Percentiles rank a stretch among this genome's conserved stretches.
Evolutionary conservation across 2,113 vertebrate species (phyloP).

Genomic region (Euleptes europaea): DNA sequence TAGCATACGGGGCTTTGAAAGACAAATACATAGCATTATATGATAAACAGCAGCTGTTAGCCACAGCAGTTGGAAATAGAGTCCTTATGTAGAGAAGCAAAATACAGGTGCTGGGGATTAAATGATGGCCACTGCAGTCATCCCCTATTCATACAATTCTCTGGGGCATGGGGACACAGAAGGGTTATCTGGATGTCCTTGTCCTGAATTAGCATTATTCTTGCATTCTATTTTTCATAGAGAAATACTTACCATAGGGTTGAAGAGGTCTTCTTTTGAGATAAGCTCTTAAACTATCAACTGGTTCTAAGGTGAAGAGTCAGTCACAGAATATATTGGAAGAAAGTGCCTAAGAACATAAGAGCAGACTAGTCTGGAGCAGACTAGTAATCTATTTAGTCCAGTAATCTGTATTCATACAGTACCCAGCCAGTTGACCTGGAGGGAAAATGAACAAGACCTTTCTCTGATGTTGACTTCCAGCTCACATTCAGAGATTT

Average conservation of each 20-base stretch:
- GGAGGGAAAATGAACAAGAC: too few relatives aligned
- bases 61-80: background rate
- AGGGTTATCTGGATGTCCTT: background rate
- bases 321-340: background rate
- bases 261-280: background rate
- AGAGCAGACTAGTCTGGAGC: too few relatives aligned
- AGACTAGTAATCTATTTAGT: too few relatives aligned
- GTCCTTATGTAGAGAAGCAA: background rate
- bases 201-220: background rate
- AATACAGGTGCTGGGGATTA: background rate
- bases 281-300: background rate
- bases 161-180: background rate
- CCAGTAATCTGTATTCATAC: too few relatives aligned
- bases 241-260: background rate
- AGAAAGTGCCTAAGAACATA: background rate
- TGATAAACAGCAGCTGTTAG: background rate
- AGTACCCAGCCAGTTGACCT: too few relatives aligned
- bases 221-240: background rate
- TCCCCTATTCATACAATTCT: background rate
- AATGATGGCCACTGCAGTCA: background rate
- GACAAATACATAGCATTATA: background rate
- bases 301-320: background rate
- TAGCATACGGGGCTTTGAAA: slow-evolving; percentile 2
- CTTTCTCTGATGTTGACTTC: too few relatives aligned
- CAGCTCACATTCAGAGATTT: too few relatives aligned